Percentiles rank a stretch among this genome's conserved stretches.
Conservation (phyloP, 2,113 vertebrate genomes). For the Myanophis thanlyinensis region DNA sequence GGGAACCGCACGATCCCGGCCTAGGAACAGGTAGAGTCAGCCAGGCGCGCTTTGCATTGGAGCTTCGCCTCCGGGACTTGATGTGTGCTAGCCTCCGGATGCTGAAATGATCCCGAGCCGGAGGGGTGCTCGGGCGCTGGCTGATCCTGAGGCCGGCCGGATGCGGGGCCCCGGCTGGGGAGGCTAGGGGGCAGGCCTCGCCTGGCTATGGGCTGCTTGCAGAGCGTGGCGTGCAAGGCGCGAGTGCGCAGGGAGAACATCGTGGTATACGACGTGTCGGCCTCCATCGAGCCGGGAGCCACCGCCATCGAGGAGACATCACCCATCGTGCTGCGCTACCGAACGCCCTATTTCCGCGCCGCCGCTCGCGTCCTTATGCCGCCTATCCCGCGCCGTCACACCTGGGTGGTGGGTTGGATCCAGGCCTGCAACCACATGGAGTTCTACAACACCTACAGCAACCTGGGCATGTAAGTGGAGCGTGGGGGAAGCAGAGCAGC, state of each 20-base stretch:
- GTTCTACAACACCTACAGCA: conserved; percentile 96
- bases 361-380: conserved; percentile 91
- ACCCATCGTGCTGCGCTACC: conserved; percentile 95
- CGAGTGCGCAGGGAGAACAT: conserved; percentile 93
- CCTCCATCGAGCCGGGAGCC: conserved; percentile 91
- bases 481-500: not conserved
- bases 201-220: conserved; percentile 88
- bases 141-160: conserved; percentile 45
- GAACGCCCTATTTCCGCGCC: conserved; percentile 94
- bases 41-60: not conserved
- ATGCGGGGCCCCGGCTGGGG: conserved; percentile 40
- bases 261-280: conserved; percentile 91
- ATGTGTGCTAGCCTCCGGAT: not conserved
- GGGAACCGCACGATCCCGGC: not conserved
- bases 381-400: conserved; percentile 89
- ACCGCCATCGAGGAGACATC: conserved; percentile 96
- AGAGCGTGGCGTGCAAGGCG: conserved; percentile 95
- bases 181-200: conserved; percentile 41
- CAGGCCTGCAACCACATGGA: conserved; percentile 99
- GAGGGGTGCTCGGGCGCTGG: conserved; percentile 25
- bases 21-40: not conserved
- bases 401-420: conserved; percentile 98
- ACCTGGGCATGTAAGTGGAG: conserved; percentile 87
- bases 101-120: not conserved
- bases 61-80: not conserved